A percentile compares a stretch with the other conserved stretches of the same genome.
Conservation (phyloP, 2,888 invertebrate genomes). For the Dascillus cervinus region DNA sequence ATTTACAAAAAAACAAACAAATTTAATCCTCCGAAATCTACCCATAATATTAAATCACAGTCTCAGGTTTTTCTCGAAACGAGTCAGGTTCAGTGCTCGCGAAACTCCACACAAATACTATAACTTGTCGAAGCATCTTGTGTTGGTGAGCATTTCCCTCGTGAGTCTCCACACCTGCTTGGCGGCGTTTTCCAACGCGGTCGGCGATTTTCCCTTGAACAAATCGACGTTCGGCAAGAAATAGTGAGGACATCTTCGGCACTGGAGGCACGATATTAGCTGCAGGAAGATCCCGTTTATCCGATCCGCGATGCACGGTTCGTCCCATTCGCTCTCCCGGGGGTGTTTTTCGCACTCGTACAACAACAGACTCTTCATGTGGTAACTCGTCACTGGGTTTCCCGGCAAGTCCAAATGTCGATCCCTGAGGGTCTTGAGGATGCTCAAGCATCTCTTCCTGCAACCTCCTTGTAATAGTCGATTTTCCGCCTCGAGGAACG, state of each 20-base stretch:
- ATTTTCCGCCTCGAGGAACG: conserved; percentile 87
- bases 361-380: conserved; percentile 80
- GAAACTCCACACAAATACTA: no score
- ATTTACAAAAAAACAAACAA: conserved; percentile 9
- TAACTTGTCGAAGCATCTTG: conserved; percentile 83
- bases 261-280: conserved; percentile 93
- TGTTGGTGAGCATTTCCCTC: conserved; percentile 84
- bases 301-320: conserved; percentile 80
- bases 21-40: conserved; percentile 5
- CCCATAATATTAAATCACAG: conserved; percentile 20
- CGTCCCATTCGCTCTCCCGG: conserved; percentile 90
- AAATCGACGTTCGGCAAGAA: conserved; percentile 89
- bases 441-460: conserved; percentile 77
- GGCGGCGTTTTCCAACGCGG: conserved; percentile 84
- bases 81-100: no score
- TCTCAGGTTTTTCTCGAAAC: conserved; percentile 10
- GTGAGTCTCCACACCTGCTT: conserved; percentile 91
- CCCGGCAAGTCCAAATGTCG: conserved; percentile 81
- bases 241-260: conserved; percentile 89
- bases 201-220: conserved; percentile 86
- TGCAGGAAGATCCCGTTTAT: conserved; percentile 91
- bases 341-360: conserved; percentile 97
- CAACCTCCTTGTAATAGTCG: conserved; percentile 80
- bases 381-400: conserved; percentile 84
- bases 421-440: conserved; percentile 83